Evolutionary conservation across 1,140 invertebrate species (phyloP), one percentile per base, ranked within the genome.

Genomic region (Achatina immaculata): DNA sequence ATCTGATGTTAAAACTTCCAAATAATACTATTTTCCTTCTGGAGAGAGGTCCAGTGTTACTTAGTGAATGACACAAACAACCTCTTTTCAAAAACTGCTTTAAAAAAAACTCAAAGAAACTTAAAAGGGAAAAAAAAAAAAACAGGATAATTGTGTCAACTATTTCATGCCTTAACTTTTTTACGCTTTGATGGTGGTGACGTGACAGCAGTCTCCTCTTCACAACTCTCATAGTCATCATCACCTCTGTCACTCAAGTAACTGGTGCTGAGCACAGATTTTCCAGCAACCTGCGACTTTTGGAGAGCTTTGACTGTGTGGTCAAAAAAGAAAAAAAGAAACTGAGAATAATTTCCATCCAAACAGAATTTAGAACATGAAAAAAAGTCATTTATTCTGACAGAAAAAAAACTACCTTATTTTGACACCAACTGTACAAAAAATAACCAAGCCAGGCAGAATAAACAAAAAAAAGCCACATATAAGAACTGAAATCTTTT

Each of bases 221-320:
- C 51, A 21, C 68, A 55, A 14, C 71, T 40, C 36, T 71, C 16
- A 31, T 79, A 65, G 42, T 78, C 76, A 79, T 79, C 77, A 31
- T 43, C 77, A 24, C 38, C 24, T 21, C 68, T 40, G 34, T 79
- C 77, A 71, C 36, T 43, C 43, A 78, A 31, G 55, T 48, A 79
- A 79, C 48, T 79, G 42, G 77, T 31, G 31, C 34, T 34, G 2
- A 65, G 28, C 24, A 68, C 40, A 14, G 77, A n/a, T 55, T 79
- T 79, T 4, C 77, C 77, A 45, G 38, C 77, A 16, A 58, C 4
- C 38, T 65, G 77, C 31, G 65, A 69, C 38, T 79, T 79, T 34
- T 79, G 77, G 1, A 79, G 66, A 69, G 77, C 62, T 79, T 71
- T 68, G 43, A 79, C 77, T 79, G 77, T 19, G 28, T n/a, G n/a